Conservation (phyloP, 2,888 invertebrate genomes). For the Graphium colonna region DNA sequence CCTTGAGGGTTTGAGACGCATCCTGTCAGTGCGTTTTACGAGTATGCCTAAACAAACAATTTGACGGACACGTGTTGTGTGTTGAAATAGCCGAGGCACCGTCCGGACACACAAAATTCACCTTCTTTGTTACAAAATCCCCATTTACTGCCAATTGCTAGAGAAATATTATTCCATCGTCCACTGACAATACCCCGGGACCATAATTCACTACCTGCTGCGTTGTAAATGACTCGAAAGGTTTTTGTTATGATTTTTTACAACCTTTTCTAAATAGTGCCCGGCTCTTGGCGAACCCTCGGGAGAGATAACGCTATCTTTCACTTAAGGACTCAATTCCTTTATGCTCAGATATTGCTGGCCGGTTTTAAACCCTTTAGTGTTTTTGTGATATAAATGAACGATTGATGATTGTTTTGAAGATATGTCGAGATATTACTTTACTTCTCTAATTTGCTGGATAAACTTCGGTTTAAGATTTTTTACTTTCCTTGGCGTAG, state of each 20-base stretch:
- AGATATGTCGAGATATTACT: no score
- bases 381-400: conserved; percentile 2
- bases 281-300: conserved; percentile 42
- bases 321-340: conserved; percentile 50
- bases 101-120: conserved; percentile 38
- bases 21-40: conserved; percentile 71
- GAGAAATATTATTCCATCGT: conserved; percentile 48
- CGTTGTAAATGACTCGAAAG: conserved; percentile 47
- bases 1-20: conserved; percentile 75
- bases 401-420: conserved; percentile 7
- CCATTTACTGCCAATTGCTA: conserved; percentile 52
- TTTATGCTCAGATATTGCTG: conserved; percentile 26
- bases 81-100: conserved; percentile 49
- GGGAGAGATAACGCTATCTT: conserved; percentile 68
- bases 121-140: conserved; percentile 49
- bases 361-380: conserved; percentile 25
- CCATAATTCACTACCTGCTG: conserved; percentile 54
- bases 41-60: conserved; percentile 75
- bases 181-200: conserved; percentile 53
- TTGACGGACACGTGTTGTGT: conserved; percentile 61
- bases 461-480: no score
- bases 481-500: no score
- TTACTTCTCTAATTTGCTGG: no score
- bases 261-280: conserved; percentile 54
- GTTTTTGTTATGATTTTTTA: conserved; percentile 54